Percentiles rank a stretch among this genome's conserved stretches.
Evolutionary conservation across 2,113 vertebrate genomes (phyloP).

Genomic region (Butorides virescens): DNA sequence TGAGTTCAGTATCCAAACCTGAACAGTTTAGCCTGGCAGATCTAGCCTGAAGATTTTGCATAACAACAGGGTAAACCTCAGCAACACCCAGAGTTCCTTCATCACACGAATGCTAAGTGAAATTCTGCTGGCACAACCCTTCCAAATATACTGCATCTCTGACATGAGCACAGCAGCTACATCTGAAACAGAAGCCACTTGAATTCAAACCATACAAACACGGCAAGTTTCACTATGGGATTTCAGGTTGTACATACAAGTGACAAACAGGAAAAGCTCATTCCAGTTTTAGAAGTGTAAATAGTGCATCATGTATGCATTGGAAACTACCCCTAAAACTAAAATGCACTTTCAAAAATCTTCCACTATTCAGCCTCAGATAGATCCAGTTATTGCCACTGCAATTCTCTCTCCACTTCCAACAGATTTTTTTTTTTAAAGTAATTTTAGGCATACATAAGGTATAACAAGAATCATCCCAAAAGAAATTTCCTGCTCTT

Average conservation of each 20-base stretch:
- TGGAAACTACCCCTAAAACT: neutral
- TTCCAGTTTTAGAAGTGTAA: neutral
- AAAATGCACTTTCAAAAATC: neutral
- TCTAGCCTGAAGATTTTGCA: neutral
- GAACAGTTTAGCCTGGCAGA: neutral
- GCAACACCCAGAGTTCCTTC: neutral
- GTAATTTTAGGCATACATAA: neutral
- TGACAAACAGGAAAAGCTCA: neutral
- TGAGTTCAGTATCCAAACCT: neutral
- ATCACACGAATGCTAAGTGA: neutral
- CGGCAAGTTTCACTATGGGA: neutral
- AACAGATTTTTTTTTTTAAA: neutral
- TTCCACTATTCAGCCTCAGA: neutral
- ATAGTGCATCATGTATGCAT: neutral
- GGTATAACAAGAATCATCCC: neutral
- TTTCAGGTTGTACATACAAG: rapidly evolving
- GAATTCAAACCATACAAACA: neutral
- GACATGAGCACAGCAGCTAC: neutral
- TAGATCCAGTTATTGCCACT: neutral
- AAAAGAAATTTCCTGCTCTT: neutral
- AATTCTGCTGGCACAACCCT: neutral
- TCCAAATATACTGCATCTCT: neutral
- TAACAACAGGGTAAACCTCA: neutral
- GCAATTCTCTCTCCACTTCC: neutral
- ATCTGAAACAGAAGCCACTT: neutral